A percentile compares a stretch with the other conserved stretches of the same genome.
phyloP scores from a whole-genome alignment of 2,888 invertebrate species.

The Spodoptera picta region DNA sequence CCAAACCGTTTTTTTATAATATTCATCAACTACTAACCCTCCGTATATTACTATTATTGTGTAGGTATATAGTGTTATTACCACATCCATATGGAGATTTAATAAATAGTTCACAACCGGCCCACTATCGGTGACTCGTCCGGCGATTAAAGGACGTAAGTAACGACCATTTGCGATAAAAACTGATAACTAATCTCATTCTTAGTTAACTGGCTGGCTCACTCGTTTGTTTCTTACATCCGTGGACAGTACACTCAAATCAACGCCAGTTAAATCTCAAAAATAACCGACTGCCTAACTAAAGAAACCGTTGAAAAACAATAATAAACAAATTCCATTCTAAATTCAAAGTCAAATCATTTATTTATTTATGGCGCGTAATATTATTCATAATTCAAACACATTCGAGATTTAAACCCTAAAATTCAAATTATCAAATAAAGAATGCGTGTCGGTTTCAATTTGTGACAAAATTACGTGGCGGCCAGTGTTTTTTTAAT shows the following conservation, averaged over 20 bases:
- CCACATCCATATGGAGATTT: constrained; percentile 70
- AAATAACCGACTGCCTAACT: constrained; percentile 10
- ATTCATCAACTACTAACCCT: too few species aligned
- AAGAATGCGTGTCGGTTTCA: constrained; percentile 38
- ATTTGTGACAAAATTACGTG: constrained; percentile 46
- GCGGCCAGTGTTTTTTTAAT: constrained; percentile 57
- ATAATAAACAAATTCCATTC: constrained; percentile 19
- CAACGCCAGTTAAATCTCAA: constrained; percentile 15
- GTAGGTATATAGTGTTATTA: constrained; percentile 15
- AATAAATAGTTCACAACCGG: constrained; percentile 63
- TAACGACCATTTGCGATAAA: constrained; percentile 83
- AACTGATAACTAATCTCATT: constrained; percentile 85
- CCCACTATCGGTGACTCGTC: constrained; percentile 81
- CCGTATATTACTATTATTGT: constrained; percentile 2
- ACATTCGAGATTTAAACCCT: constrained; percentile 40
- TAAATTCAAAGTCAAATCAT: constrained; percentile 29
- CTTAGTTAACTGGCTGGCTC: constrained; percentile 75
- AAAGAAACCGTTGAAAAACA: constrained; percentile 8
- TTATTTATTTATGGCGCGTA: constrained; percentile 27
- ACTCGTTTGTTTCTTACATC: constrained; percentile 77
- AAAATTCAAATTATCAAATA: constrained; percentile 31
- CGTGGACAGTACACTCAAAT: constrained; percentile 57
- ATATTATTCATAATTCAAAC: constrained; percentile 23
- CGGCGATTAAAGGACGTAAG: constrained; percentile 83
- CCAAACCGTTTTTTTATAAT: too few species aligned